phyloP scores from a whole-genome alignment of 1,140 invertebrate genomes.

The Musca domestica region DNA sequence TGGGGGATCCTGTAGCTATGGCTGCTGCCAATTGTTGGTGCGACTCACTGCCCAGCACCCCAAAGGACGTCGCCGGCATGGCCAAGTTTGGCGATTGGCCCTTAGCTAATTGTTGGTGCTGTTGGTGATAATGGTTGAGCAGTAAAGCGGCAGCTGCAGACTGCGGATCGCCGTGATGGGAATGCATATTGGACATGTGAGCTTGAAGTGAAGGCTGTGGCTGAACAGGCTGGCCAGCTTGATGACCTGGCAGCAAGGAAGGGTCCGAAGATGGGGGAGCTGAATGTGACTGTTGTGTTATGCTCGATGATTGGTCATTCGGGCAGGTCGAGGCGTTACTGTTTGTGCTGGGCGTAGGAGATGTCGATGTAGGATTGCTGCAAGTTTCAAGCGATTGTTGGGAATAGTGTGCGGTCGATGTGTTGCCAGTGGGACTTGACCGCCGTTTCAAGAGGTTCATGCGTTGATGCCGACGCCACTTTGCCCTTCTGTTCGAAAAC shows the following conservation, averaged over 20 bases:
- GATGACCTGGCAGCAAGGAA: not conserved
- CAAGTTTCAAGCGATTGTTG: slow-evolving; percentile 31
- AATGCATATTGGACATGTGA: slow-evolving; percentile 1
- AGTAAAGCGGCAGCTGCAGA: slow-evolving; percentile 42
- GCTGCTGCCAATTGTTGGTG: slow-evolving; percentile 29
- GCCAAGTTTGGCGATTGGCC: slow-evolving; percentile 25
- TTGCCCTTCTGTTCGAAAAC: slow-evolving; percentile 97
- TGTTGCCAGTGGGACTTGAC: slow-evolving; percentile 47
- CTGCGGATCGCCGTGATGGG: slow-evolving; percentile 26
- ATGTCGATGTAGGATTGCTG: slow-evolving; percentile 32
- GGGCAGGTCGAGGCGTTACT: slow-evolving; percentile 32
- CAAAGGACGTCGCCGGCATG: slow-evolving; percentile 30
- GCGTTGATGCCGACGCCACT: slow-evolving; percentile 91
- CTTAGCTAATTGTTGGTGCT: slow-evolving; percentile 39
- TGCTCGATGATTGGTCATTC: slow-evolving; percentile 9
- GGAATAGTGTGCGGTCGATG: slow-evolving; percentile 35
- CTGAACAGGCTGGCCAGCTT: not conserved
- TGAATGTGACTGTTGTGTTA: slow-evolving; percentile 37
- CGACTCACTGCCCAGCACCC: slow-evolving; percentile 1
- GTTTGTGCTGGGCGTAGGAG: slow-evolving; percentile 44
- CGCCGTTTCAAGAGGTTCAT: slow-evolving; percentile 87
- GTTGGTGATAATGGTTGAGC: slow-evolving; percentile 44
- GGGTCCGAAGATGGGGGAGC: slow-evolving; percentile 7
- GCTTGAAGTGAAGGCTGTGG: slow-evolving; percentile 11
- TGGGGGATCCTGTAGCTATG: slow-evolving; percentile 38